phyloP scores from a whole-genome alignment of 2,797 vertebrate genomes.

The Geotrypetes seraphini region DNA sequence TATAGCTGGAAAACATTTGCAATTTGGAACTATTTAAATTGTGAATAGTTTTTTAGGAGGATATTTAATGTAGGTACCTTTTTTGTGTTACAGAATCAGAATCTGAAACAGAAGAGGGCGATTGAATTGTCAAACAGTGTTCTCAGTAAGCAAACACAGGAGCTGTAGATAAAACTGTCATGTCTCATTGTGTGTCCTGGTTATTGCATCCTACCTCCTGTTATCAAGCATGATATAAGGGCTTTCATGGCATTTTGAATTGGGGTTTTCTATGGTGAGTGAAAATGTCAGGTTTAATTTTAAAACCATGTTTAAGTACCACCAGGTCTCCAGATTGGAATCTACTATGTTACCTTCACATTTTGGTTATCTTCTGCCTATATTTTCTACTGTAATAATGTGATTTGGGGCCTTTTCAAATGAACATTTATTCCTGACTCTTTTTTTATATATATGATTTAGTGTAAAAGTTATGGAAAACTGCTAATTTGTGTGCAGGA shows the following conservation, averaged over 20 bases:
- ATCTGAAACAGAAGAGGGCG: slow-evolving; percentile 89
- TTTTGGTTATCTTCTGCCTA: slow-evolving; percentile 74
- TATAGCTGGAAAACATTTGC: too few species aligned
- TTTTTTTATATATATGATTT: slow-evolving; percentile 46
- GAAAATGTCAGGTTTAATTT: slow-evolving; percentile 39
- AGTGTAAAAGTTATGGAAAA: slow-evolving; percentile 44
- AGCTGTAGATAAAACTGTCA: slow-evolving; percentile 71
- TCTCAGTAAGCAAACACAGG: slow-evolving; percentile 71
- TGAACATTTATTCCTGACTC: slow-evolving; percentile 57
- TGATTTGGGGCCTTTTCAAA: slow-evolving; percentile 72
- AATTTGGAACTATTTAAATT: too few species aligned
- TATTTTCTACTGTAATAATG: slow-evolving; percentile 73
- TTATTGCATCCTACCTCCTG: slow-evolving; percentile 79
- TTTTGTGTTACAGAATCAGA: slow-evolving; percentile 76
- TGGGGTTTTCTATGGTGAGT: slow-evolving; percentile 63
- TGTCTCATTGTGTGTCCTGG: slow-evolving; percentile 59
- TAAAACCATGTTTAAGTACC: slow-evolving; percentile 58
- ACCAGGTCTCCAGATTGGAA: slow-evolving; percentile 51
- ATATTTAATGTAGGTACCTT: too few species aligned
- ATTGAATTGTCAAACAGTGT: slow-evolving; percentile 63
- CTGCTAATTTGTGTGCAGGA: slow-evolving; percentile 52
- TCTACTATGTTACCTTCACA: slow-evolving; percentile 52
- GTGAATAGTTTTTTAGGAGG: too few species aligned
- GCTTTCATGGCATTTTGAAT: slow-evolving; percentile 61
- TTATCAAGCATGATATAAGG: slow-evolving; percentile 74